Conservation (phyloP, 2,113 vertebrate genomes). For the Puma concolor region DNA sequence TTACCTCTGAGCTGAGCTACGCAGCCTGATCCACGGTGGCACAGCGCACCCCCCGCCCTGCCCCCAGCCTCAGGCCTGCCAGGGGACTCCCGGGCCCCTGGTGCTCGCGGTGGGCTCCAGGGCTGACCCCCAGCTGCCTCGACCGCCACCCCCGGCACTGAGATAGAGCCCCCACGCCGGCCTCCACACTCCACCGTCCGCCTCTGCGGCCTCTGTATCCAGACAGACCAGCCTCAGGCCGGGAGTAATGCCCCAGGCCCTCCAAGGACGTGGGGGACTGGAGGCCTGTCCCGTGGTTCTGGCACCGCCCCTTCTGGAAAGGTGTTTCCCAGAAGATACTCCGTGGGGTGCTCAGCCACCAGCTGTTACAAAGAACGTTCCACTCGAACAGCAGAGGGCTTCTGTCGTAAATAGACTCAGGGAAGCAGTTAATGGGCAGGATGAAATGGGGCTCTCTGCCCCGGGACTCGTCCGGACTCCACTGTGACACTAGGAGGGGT, state of each 20-base stretch:
- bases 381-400: not conserved
- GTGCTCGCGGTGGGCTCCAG: not conserved
- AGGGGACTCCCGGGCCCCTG: not conserved
- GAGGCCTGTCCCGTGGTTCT: not conserved
- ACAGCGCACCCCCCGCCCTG: no score
- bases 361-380: not conserved
- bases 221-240: not conserved
- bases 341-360: rapidly evolving
- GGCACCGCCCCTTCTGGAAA: not conserved
- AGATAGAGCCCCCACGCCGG: rapidly evolving
- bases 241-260: not conserved
- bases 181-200: not conserved
- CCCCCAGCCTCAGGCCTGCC: not conserved
- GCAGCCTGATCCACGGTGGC: not conserved
- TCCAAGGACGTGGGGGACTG: not conserved
- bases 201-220: not conserved
- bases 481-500: rapidly evolving
- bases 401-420: not conserved
- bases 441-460: rapidly evolving
- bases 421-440: not conserved
- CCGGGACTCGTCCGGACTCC: not conserved
- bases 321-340: not conserved
- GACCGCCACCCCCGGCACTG: rapidly evolving
- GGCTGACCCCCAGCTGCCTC: not conserved
- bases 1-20: not conserved